Base-by-base conservation (phyloP, 2,113 vertebrate genomes). In the Clarias macrocephalus region DNA sequence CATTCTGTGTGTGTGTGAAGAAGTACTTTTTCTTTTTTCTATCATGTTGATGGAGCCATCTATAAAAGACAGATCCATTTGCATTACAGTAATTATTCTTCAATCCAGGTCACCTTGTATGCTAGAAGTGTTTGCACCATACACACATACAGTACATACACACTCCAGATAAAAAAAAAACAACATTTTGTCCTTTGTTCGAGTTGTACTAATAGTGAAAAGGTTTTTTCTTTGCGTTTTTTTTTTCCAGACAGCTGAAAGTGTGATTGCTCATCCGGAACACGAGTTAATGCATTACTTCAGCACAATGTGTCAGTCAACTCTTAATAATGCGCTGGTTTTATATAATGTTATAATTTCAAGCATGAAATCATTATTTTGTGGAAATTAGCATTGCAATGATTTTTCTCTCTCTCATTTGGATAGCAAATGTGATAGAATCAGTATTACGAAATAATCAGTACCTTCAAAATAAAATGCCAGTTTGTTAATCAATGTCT, bases 261-360 rank as follows among this genome's bases (percentile, higher is more conserved):
- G 60, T 82, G 80, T 82, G 63, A 82, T 48, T 82, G 80, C 80
- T 82, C 80, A 82, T 66, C 60, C 80, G 66, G 80, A 82, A 65
- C 80, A 82, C 5, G 25, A 56, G 80, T 82, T 65, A 82, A 66
- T 82, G 60, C 80, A 82, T 77, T 77, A 77, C 54, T 77, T 66
- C 62, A 82, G 62, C 80, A 82, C 63, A n/a, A 52, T 65, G 80
- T 82, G 60, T 66, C 80, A 82, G 23, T 82, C 80, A 66, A 19
- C 37, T 66, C 23, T 28, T 52, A 82, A 82, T 65, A 82, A 62
- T 65, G 80, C 60, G 18, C 57, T 18, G 15, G 25, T 52, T 82
- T 82, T 65, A 82, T 82, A 82, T 77, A 77, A 77, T 9, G 25
- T 66, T 82, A 42, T 66, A 21, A 82, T 82, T 82, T 48, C 80